A percentile compares a stretch with the other conserved stretches of the same genome.
Evolutionary conservation across 2,113 vertebrate species (phyloP).

Genomic region (Menidia beryllina): DNA sequence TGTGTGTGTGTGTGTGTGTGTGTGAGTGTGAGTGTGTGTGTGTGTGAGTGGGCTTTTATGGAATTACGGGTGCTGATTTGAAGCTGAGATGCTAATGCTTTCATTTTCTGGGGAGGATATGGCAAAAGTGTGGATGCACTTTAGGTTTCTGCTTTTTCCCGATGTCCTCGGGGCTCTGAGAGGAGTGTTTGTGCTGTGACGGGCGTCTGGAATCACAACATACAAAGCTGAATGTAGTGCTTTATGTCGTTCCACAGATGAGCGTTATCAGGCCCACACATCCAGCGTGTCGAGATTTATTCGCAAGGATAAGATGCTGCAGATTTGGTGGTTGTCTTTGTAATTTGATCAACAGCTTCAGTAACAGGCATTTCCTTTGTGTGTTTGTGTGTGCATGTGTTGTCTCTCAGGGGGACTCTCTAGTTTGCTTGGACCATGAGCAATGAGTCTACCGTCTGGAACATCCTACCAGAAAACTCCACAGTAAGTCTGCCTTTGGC

Average conservation of each 20-base stretch:
- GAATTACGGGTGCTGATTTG: slow-evolving; percentile 57
- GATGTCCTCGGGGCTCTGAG: slow-evolving; percentile 12
- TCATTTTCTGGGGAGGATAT: slow-evolving; percentile 20
- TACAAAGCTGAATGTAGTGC: not conserved
- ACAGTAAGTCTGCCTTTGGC: slow-evolving; percentile 86
- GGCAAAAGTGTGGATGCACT: not conserved
- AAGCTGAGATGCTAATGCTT: slow-evolving; percentile 45
- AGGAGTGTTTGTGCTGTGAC: slow-evolving; percentile 7
- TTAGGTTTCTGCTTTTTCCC: slow-evolving; percentile 19
- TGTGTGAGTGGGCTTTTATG: slow-evolving; percentile 35
- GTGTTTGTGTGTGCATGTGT: slow-evolving; percentile 54
- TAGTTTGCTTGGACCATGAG: slow-evolving; percentile 90
- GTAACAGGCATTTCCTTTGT: slow-evolving; percentile 64
- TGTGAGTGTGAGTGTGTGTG: slow-evolving; percentile 15
- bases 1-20: too few species aligned
- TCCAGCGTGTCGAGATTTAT: not conserved
- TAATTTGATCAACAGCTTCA: slow-evolving; percentile 50
- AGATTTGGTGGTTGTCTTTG: slow-evolving; percentile 31
- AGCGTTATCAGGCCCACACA: not conserved
- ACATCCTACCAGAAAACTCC: slow-evolving; percentile 86
- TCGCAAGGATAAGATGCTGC: slow-evolving; percentile 9
- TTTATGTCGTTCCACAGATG: not conserved
- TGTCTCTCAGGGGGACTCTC: slow-evolving; percentile 79
- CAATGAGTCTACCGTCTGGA: slow-evolving; percentile 91
- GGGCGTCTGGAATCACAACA: not conserved